Evolutionary conservation across 2,888 invertebrate genomes (phyloP).

Genomic region (Lithosia quadra): DNA sequence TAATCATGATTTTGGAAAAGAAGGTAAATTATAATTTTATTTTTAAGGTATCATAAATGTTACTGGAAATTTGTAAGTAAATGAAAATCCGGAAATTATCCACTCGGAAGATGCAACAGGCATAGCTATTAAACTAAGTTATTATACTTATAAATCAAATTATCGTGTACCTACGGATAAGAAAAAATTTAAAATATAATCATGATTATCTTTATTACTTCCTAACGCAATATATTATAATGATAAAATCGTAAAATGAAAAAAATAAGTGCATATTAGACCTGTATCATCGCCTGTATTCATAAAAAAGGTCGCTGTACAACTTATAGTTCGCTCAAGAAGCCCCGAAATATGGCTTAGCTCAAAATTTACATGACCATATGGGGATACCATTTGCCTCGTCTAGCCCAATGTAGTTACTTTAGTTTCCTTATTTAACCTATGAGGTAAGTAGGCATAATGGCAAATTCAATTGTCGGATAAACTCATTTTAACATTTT

Average conservation of each 20-base stretch:
- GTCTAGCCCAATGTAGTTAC: too few species aligned
- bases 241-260: neutral
- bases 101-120: neutral
- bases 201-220: slow-evolving; percentile 1
- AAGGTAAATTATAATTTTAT: neutral
- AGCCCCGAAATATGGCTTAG: too few species aligned
- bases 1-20: neutral
- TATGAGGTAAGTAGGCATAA: too few species aligned
- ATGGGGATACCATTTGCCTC: too few species aligned
- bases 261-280: neutral
- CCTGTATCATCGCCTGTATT: neutral
- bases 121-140: neutral
- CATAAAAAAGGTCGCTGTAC: too few species aligned
- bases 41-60: neutral
- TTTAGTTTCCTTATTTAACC: too few species aligned
- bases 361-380: too few species aligned
- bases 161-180: neutral
- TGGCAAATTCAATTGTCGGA: too few species aligned
- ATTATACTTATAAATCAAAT: neutral
- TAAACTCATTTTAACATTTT: too few species aligned
- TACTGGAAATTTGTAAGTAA: too few species aligned
- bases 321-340: too few species aligned
- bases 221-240: neutral
- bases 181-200: neutral
- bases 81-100: too few species aligned